phyloP scores from a whole-genome alignment of 2,113 vertebrate species.

The Calyptommatus sinebrachiatus region DNA sequence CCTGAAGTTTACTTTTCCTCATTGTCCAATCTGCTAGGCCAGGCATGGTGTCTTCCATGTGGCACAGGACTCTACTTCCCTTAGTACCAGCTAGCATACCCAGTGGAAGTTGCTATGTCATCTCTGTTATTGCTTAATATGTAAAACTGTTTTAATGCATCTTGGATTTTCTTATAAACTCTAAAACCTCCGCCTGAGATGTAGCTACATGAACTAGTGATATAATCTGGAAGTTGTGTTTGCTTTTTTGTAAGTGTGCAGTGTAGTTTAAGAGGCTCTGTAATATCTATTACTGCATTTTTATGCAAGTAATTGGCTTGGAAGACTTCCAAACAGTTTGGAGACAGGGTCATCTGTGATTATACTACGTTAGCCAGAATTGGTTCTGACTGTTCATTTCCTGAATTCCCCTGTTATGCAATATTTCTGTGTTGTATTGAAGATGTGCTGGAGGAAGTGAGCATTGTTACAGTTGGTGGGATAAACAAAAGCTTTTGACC shows the following conservation, averaged over 20 bases:
- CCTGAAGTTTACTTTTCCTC: neutral
- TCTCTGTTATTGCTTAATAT: no score
- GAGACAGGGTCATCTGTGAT: conserved; percentile 5
- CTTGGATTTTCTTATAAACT: neutral
- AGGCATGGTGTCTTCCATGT: neutral
- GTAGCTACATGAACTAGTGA: neutral
- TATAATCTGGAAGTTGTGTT: neutral
- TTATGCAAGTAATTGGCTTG: conserved; percentile 11
- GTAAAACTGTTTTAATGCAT: neutral
- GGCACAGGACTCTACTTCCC: neutral
- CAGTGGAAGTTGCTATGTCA: neutral
- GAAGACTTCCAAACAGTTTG: conserved; percentile 10
- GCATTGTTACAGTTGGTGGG: conserved; percentile 8
- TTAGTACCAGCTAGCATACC: neutral
- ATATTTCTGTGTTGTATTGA: conserved; percentile 16
- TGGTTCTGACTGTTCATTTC: conserved; percentile 18
- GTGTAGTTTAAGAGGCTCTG: neutral
- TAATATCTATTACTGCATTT: neutral
- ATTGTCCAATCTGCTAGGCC: neutral
- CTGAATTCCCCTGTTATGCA: conserved; percentile 20
- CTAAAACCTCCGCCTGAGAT: neutral
- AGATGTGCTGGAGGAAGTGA: conserved; percentile 17
- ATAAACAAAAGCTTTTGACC: conserved; percentile 20
- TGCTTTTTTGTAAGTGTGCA: no score
- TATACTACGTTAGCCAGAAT: conserved; percentile 10